These are phyloP conservation scores for Falcaria lacertinaria DNA, from an alignment of 2,888 invertebrate species.

Conservation along the genomic window DNA sequence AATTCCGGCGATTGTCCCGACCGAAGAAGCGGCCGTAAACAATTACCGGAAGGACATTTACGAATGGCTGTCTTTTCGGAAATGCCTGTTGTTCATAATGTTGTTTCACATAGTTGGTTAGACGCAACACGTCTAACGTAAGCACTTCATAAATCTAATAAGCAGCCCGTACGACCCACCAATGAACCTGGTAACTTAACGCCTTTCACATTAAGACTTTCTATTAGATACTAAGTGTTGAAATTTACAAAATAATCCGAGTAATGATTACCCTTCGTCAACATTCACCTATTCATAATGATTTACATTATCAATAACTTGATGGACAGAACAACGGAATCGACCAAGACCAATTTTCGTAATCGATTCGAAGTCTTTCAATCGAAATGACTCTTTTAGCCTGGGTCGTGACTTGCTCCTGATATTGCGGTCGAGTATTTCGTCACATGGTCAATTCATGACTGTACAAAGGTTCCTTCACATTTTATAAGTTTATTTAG, in stretches of 20 bases:
- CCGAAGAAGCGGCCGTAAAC: slow-evolving; percentile 31
- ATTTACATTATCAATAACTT: slow-evolving; percentile 19
- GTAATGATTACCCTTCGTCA: slow-evolving; percentile 6
- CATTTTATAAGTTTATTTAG: background rate
- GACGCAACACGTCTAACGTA: background rate
- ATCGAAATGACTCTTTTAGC: slow-evolving; percentile 37
- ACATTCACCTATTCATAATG: slow-evolving; percentile 14
- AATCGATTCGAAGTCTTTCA: slow-evolving; percentile 35
- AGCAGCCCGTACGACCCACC: background rate
- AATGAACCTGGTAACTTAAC: background rate
- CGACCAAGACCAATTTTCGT: slow-evolving; percentile 37
- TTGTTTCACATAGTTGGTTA: background rate
- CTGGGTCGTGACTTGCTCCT: slow-evolving; percentile 33
- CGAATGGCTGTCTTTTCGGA: slow-evolving; percentile 14
- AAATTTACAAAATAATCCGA: background rate
- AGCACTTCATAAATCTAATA: background rate
- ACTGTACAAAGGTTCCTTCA: slow-evolving; percentile 5
- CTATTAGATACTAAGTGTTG: background rate
- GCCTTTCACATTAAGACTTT: background rate
- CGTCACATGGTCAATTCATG: slow-evolving; percentile 26
- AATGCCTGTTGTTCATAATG: slow-evolving; percentile 8
- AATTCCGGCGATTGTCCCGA: slow-evolving; percentile 51
- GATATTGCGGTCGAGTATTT: slow-evolving; percentile 37
- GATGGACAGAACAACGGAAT: slow-evolving; percentile 28
- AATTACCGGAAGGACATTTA: slow-evolving; percentile 48